Conservation (phyloP, 2,888 invertebrate genomes). For the Acleris laterana region DNA sequence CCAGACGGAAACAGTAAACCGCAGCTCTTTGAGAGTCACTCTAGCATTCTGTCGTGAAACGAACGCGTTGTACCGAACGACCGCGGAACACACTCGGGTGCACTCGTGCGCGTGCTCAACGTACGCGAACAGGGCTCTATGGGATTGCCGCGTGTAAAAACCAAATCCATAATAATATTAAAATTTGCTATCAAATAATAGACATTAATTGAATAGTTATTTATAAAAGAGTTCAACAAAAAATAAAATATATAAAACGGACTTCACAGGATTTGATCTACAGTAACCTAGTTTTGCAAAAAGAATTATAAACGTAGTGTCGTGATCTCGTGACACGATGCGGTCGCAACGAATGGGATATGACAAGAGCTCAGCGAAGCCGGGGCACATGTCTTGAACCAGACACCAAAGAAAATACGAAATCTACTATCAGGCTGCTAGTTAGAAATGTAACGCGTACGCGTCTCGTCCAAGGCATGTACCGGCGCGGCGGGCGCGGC, state of each 20-base stretch:
- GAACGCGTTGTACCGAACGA: conserved; percentile 6
- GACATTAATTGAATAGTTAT: conserved; percentile 45
- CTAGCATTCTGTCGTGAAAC: conserved; percentile 66
- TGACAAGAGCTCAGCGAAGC: neutral
- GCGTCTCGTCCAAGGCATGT: conserved; percentile 29
- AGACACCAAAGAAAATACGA: neutral
- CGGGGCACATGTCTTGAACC: neutral
- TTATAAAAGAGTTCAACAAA: conserved; percentile 50
- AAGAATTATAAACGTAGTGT: conserved; percentile 19
- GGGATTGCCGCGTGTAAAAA: conserved; percentile 26
- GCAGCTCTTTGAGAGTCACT: neutral
- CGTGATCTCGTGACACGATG: conserved; percentile 10
- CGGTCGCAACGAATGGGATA: conserved; percentile 4
- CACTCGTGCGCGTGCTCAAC: neutral
- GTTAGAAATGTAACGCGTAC: neutral
- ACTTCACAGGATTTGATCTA: conserved; percentile 61
- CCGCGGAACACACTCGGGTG: conserved; percentile 5
- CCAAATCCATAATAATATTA: conserved; percentile 43
- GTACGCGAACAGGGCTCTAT: neutral
- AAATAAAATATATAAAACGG: conserved; percentile 54
- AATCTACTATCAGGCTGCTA: neutral
- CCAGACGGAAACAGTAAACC: conserved; percentile 38
- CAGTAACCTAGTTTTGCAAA: conserved; percentile 46
- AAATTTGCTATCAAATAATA: conserved; percentile 52
- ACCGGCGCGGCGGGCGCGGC: conserved; percentile 49